Conservation (phyloP, 2,113 vertebrate genomes). For the Calidris pygmaea region DNA sequence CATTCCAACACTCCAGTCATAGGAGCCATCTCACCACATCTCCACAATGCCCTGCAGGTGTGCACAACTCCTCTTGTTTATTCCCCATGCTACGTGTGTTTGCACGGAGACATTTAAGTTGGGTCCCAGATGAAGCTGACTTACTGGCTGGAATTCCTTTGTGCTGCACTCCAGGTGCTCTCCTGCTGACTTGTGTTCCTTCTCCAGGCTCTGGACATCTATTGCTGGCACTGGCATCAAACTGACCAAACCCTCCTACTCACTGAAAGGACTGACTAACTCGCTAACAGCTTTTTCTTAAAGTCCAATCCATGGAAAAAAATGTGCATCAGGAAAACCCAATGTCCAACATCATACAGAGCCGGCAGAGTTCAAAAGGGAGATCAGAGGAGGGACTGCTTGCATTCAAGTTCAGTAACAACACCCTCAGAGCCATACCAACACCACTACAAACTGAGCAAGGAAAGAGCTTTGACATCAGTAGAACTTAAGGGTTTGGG, state of each 20-base stretch:
- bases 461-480: not conserved
- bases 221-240: not conserved
- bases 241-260: not conserved
- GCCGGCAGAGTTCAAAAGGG: not conserved
- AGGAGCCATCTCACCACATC: not conserved
- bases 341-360: not conserved
- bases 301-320: not conserved
- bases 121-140: not conserved
- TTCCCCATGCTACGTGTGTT: not conserved
- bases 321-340: not conserved
- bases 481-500: not conserved
- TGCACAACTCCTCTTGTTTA: not conserved
- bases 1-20: not conserved
- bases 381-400: not conserved
- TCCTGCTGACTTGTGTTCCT: not conserved
- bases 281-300: not conserved
- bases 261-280: not conserved
- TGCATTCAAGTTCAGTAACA: not conserved
- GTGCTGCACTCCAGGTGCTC: not conserved
- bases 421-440: not conserved
- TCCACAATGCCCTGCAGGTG: not conserved
- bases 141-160: not conserved
- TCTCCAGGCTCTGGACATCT: not conserved
- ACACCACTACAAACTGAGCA: not conserved
- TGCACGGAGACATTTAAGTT: not conserved